Conservation (phyloP, 1,140 invertebrate genomes). For the Antheraea pernyi region DNA sequence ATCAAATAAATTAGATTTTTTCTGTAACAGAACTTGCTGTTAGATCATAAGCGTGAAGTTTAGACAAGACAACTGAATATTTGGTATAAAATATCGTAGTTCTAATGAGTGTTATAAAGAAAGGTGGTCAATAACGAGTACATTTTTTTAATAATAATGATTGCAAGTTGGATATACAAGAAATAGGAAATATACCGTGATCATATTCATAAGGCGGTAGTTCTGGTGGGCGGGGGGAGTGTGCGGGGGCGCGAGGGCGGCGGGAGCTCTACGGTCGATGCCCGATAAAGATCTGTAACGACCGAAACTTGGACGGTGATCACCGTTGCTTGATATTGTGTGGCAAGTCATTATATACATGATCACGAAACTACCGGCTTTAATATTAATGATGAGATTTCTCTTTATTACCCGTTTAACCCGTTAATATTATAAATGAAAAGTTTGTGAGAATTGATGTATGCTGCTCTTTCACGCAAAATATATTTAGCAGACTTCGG, state of each 20-base stretch:
- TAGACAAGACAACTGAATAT: too few species aligned
- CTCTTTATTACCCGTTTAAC: neutral
- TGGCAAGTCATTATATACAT: neutral
- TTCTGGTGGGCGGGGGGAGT: too few species aligned
- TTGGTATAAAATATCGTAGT: too few species aligned
- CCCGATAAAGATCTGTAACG: neutral
- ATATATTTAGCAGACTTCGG: too few species aligned
- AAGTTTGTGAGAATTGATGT: too few species aligned
- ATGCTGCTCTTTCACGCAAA: too few species aligned
- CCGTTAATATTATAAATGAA: too few species aligned
- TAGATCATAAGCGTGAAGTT: too few species aligned
- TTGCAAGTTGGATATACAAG: neutral
- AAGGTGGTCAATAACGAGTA: too few species aligned
- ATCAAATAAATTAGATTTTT: neutral
- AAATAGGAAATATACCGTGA: neutral
- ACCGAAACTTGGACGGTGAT: conserved; percentile 2
- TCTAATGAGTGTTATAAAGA: too few species aligned
- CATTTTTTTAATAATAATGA: neutral
- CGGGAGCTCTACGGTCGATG: neutral
- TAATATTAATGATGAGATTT: neutral
- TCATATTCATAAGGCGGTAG: neutral
- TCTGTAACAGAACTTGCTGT: neutral
- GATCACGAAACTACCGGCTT: neutral
- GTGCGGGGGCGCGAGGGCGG: too few species aligned
- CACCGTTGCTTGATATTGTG: neutral